Evolutionary conservation across 2,797 vertebrate species (phyloP).

Genomic region (Neostethus bicornis): DNA sequence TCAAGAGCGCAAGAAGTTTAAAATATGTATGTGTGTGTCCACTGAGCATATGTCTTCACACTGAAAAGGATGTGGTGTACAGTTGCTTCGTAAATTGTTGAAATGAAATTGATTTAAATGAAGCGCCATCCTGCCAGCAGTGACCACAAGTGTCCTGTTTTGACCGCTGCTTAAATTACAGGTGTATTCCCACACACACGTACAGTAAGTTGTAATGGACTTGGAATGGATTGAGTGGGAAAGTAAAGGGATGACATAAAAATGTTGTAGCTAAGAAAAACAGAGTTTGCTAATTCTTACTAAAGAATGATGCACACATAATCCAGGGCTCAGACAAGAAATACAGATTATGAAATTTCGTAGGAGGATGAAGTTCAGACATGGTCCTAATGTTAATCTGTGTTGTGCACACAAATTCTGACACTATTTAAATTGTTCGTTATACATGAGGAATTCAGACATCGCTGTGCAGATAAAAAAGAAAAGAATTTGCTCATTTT

Average conservation of each 20-base stretch:
- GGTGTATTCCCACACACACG: conserved; percentile 7
- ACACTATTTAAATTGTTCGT: too few species aligned
- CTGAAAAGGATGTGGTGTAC: conserved; percentile 38
- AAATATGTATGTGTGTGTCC: conserved; percentile 9
- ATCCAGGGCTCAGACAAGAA: background rate
- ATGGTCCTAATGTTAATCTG: background rate
- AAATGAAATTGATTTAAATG: conserved; percentile 53
- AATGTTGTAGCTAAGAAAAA: conserved; percentile 29
- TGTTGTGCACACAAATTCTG: background rate
- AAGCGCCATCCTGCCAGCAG: conserved; percentile 48
- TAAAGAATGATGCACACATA: background rate
- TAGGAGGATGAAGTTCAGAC: background rate
- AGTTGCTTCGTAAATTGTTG: conserved; percentile 32
- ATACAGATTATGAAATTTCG: background rate
- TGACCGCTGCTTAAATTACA: conserved; percentile 45
- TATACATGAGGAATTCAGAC: too few species aligned
- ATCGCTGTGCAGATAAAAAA: too few species aligned
- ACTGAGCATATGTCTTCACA: conserved; percentile 2
- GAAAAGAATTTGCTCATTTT: too few species aligned
- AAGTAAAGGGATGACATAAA: conserved; percentile 14
- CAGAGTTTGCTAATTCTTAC: conserved; percentile 23
- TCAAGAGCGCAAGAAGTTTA: background rate
- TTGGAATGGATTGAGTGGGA: conserved; percentile 24
- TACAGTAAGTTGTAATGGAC: conserved; percentile 23
- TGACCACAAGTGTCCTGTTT: conserved; percentile 45